Base-by-base conservation (phyloP, 2,888 invertebrate genomes). In the Eristalis arbustorum region DNA sequence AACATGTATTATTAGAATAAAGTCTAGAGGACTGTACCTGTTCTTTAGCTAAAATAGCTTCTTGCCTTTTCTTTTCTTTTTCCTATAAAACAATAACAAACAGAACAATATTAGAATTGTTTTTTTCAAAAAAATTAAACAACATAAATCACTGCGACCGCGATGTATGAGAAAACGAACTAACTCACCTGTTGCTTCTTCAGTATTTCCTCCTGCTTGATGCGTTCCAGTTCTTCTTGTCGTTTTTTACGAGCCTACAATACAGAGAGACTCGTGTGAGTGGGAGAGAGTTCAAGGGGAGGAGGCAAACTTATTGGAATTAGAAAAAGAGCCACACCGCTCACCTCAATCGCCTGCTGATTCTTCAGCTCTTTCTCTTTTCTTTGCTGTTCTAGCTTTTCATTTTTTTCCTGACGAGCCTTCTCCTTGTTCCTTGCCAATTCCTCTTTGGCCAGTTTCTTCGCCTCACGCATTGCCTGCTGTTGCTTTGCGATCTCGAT, bases 331-430 rank as follows among this genome's bases (percentile, higher is more conserved):
- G 68, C 79, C 83, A 75, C 76, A 80, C 74, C 69, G 92, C 93
- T 93, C 94, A 98, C 98, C 96, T 98, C 98, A 89, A 98, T 93
- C 57, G 98, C 94, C 91, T 98, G 98, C 90, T 97, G 97, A 91
- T 96, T 96, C 89, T 97, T 94, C 67, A 95, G 95, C 92, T 97
- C 96, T 91, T 97, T 95, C 92, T 97, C 96, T 89, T 97, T 94
- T 89, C 97, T 95, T 59, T 96, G 95, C 77, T 96, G 95, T 91
- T 98, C 98, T 85, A 97, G 96, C 88, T 97, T 95, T 91, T 98
- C 97, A 23, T 95, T 95, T 89, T 96, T 95, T 92, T 97, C 97
- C 76, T 92, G 91, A 0, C 92, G 90, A 3, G 93, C 93, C 88
- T 94, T 95, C 89, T 95, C 95, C 77, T 95, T 92, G 22, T 93